Evolutionary conservation across 2,113 vertebrate genomes (phyloP).

Genomic region (Podarcis muralis): DNA sequence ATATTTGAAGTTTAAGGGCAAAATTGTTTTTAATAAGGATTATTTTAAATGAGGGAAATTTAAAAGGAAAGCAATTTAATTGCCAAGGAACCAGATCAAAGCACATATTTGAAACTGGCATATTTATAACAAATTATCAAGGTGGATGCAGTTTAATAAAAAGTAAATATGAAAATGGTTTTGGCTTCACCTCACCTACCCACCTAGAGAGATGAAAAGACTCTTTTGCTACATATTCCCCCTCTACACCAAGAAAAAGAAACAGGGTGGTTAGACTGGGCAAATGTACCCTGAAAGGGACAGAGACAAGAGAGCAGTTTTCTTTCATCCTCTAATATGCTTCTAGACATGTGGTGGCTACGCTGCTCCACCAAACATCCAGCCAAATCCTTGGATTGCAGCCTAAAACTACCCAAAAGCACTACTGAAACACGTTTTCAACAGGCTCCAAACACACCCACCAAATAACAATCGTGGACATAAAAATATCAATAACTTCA

Average conservation of each 20-base stretch:
- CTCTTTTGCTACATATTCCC: background rate
- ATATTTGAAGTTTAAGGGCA: conserved; percentile 60
- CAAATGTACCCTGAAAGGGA: background rate
- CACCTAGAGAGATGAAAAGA: conserved; percentile 35
- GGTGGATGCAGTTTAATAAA: conserved; percentile 56
- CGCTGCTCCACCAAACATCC: background rate
- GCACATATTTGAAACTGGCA: conserved; percentile 51
- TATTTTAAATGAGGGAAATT: conserved; percentile 57
- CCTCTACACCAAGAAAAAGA: background rate
- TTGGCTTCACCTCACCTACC: background rate
- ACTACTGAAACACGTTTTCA: no score
- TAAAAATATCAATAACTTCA: background rate
- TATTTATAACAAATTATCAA: conserved; percentile 54
- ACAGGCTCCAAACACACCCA: no score
- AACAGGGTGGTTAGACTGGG: background rate
- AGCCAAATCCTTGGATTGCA: no score
- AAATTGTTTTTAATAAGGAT: conserved; percentile 63
- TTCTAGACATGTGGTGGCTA: background rate
- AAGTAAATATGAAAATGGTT: conserved; percentile 44
- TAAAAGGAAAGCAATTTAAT: conserved; percentile 63
- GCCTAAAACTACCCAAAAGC: no score
- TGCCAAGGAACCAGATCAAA: conserved; percentile 64
- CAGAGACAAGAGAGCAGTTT: background rate
- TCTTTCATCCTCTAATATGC: background rate
- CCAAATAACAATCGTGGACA: background rate